phyloP scores from a whole-genome alignment of 2,113 vertebrate genomes.

The Meriones unguiculatus region DNA sequence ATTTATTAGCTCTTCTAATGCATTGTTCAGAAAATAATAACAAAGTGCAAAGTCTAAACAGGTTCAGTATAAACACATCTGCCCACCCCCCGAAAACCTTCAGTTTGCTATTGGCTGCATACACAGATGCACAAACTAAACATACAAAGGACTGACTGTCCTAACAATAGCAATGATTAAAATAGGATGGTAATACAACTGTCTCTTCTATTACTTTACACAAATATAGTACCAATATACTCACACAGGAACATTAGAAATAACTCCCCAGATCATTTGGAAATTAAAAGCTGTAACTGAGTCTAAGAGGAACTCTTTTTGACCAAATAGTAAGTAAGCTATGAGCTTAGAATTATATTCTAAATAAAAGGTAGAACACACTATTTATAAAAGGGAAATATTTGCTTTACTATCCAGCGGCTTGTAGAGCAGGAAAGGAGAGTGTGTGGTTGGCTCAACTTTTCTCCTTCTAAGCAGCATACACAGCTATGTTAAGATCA shows the following conservation, averaged over 20 bases:
- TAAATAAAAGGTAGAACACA: neutral
- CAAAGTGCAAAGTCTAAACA: neutral
- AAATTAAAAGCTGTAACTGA: slow-evolving; percentile 29
- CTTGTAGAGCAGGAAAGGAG: neutral
- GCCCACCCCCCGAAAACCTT: neutral
- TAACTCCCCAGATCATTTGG: neutral
- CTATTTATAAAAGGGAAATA: neutral
- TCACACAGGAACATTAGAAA: neutral
- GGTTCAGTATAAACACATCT: neutral
- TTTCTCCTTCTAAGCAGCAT: neutral
- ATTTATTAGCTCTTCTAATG: neutral
- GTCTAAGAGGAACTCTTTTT: neutral
- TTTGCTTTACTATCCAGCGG: slow-evolving; percentile 32
- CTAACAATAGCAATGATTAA: neutral
- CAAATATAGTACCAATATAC: neutral
- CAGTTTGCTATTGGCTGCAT: neutral
- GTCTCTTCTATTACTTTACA: neutral
- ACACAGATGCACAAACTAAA: neutral
- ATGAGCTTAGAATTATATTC: neutral
- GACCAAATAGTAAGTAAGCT: neutral
- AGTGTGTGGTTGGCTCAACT: neutral
- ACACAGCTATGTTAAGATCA: neutral
- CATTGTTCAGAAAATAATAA: neutral
- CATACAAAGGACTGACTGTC: neutral
- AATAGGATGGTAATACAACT: neutral